Conservation (phyloP, 2,113 vertebrate genomes). For the Antigone vipio region DNA sequence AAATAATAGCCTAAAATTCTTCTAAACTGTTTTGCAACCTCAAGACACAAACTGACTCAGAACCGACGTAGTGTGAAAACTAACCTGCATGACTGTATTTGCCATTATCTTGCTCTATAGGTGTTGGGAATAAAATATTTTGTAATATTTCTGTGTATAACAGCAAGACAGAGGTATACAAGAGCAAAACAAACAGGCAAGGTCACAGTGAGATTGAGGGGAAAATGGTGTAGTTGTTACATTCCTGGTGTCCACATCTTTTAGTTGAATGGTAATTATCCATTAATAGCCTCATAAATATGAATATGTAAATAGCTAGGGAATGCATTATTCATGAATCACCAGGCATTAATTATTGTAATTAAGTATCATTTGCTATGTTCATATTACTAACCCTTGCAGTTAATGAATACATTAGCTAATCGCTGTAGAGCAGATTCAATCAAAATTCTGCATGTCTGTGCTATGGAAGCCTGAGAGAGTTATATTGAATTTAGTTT, state of each 20-base stretch:
- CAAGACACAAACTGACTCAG: background rate
- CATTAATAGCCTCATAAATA: slow-evolving; percentile 34
- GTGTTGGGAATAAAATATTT: background rate
- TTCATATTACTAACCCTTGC: slow-evolving; percentile 51
- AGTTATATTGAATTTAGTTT: slow-evolving; percentile 38
- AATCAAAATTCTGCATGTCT: slow-evolving; percentile 15
- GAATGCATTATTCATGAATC: slow-evolving; percentile 66
- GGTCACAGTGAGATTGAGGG: background rate
- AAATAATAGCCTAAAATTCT: background rate
- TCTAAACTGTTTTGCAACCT: background rate
- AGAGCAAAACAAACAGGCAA: background rate
- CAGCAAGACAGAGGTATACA: background rate
- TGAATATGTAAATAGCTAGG: slow-evolving; percentile 54
- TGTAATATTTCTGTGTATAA: background rate
- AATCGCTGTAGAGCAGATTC: slow-evolving; percentile 29
- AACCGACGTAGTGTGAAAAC: background rate
- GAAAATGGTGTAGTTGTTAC: background rate
- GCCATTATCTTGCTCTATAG: background rate
- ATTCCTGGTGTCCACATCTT: slow-evolving; percentile 22
- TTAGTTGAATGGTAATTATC: slow-evolving; percentile 48
- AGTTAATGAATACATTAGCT: slow-evolving; percentile 62
- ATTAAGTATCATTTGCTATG: slow-evolving; percentile 57
- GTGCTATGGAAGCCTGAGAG: slow-evolving; percentile 23
- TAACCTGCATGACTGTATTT: background rate
- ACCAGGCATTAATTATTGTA: slow-evolving; percentile 68